Evolutionary conservation across 2,797 vertebrate species (phyloP), one percentile per base, ranked within the genome.

Genomic region (Scomberomorus guttatus): DNA sequence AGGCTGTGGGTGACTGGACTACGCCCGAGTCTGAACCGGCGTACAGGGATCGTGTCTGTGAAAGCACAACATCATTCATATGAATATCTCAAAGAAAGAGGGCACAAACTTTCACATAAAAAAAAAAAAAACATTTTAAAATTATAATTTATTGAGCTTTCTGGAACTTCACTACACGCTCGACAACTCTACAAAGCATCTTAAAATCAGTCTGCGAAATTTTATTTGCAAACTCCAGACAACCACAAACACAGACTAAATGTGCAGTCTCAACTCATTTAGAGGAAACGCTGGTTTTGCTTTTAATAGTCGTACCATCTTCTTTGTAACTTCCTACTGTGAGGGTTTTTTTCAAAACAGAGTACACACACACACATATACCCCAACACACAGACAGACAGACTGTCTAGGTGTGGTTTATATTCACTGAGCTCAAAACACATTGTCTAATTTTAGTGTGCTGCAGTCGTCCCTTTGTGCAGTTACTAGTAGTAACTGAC

Each of bases 21-120:
- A 99, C 96, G 0, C 96, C 96, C 0, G 96, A 95, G 95, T 97
- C 97, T 13, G 97, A 97, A 6, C 98, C 97, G 0, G 96, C 97
- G 1, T 98, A 99, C 77, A 99, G 88, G 25, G 95, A 97, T 65
- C 81, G 95, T 18, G 93, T 96, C 95, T 91, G 62, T 58, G 67
- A 80, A 77, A 52, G 77, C 17, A 95, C 51, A 70, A 90, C 76
- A 39, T 60, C 27, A 59, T 22, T 82, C 2, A 42, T 1, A 18
- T 51, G 2, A 52, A 63, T 9, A 37, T 57, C 15, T 7, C 2
- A 52, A 8, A 61, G 18, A 66, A 44, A 56, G 11, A 72, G 50
- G 3, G 25, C 14, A 17, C 32, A 34, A 3, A 60, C 6, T 8
- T 51, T 3, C 14, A 54, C n/a, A 22, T 54, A 10, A 37, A 37